These are phyloP conservation scores for Paedocypris sp. DNA, from an alignment of 2,113 vertebrate species.

Conservation along the genomic window DNA sequence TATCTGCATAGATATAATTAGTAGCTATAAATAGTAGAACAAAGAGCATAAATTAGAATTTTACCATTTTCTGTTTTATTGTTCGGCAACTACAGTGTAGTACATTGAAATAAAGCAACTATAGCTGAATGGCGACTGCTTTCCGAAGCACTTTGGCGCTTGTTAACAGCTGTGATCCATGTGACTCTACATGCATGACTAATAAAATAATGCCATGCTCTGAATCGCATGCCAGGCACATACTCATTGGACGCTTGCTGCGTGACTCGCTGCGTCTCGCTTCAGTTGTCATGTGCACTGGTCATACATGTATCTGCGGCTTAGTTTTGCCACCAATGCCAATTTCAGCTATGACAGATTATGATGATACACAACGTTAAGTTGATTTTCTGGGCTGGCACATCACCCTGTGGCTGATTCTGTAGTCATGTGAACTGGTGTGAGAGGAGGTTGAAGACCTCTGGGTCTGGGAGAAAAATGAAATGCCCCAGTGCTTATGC, in stretches of 20 bases:
- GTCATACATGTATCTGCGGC: background rate
- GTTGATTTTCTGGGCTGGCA: background rate
- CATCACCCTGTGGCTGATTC: background rate
- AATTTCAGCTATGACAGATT: background rate
- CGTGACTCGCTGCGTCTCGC: background rate
- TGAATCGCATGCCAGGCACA: conserved; percentile 1
- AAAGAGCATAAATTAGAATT: too few species aligned
- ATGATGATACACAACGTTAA: background rate
- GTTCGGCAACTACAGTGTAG: too few species aligned
- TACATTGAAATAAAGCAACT: too few species aligned
- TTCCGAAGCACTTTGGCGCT: background rate
- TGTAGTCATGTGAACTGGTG: background rate
- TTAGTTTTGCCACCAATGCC: background rate
- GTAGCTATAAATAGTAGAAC: too few species aligned
- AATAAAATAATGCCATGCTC: conserved; percentile 20
- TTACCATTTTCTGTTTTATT: too few species aligned
- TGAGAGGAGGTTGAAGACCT: background rate
- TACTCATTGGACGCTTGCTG: conserved; percentile 3
- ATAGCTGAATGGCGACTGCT: background rate
- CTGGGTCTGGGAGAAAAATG: background rate
- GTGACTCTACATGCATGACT: conserved; percentile 4
- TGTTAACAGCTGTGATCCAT: conserved; percentile 14
- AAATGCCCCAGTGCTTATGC: background rate
- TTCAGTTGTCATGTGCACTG: background rate
- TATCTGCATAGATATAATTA: too few species aligned